Percentiles rank a stretch among this genome's conserved stretches.
Conservation (phyloP, 2,888 invertebrate species). For the Drosophila stalkeri region DNA sequence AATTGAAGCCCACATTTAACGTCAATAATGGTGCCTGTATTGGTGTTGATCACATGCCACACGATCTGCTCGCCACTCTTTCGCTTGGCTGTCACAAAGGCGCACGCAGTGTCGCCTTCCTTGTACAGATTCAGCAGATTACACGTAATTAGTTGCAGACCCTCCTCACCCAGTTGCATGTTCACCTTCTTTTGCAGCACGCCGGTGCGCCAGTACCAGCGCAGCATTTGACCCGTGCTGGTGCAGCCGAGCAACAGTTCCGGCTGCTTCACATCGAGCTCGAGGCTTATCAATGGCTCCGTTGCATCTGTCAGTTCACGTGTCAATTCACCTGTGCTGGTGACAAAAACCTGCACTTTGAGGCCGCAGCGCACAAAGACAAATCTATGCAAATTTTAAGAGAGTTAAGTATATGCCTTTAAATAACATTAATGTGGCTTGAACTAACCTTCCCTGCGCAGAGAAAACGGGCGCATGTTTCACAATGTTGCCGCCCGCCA, state of each 20-base stretch:
- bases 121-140: slow-evolving; percentile 75
- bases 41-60: slow-evolving; percentile 77
- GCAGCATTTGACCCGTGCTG: slow-evolving; percentile 86
- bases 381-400: slow-evolving; percentile 85
- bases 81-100: slow-evolving; percentile 70
- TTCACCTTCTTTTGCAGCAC: slow-evolving; percentile 79
- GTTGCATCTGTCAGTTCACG: slow-evolving; percentile 87
- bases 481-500: slow-evolving; percentile 88
- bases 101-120: slow-evolving; percentile 69
- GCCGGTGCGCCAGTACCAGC: slow-evolving; percentile 88
- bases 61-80: slow-evolving; percentile 18
- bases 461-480: slow-evolving; percentile 88
- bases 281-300: slow-evolving; percentile 86
- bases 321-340: slow-evolving; percentile 88
- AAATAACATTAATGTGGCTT: not conserved
- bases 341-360: slow-evolving; percentile 88
- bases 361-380: slow-evolving; percentile 88
- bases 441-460: slow-evolving; percentile 87
- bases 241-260: slow-evolving; percentile 87
- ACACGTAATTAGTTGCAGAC: slow-evolving; percentile 63
- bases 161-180: slow-evolving; percentile 31
- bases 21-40: slow-evolving; percentile 38
- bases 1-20: slow-evolving; percentile 56
- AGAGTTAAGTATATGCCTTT: not conserved
- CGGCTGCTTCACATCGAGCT: slow-evolving; percentile 85